Evolutionary conservation across 1,140 invertebrate genomes (phyloP).

Genomic region (Zelostemma sp.): DNA sequence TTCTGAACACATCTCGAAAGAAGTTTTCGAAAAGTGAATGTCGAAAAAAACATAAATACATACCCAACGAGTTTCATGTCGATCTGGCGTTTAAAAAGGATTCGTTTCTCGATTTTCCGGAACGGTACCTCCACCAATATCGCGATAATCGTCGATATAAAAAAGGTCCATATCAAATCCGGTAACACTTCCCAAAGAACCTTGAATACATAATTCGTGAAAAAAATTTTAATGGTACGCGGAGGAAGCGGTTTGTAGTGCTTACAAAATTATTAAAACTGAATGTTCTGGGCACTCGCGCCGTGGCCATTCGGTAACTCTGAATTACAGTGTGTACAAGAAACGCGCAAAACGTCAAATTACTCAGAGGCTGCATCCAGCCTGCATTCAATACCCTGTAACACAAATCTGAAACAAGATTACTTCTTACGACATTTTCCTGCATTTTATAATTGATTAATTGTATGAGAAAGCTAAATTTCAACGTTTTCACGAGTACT

Average conservation of each 20-base stretch:
- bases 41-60: not conserved
- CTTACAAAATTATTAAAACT: constrained; percentile 45
- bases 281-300: constrained; percentile 46
- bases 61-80: constrained; percentile 19
- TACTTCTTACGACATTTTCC: constrained; percentile 3
- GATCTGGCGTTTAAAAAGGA: constrained; percentile 39
- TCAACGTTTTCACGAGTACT: constrained; percentile 3
- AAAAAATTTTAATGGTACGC: constrained; percentile 13
- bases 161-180: constrained; percentile 49
- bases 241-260: constrained; percentile 22
- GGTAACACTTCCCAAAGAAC: constrained; percentile 49
- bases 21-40: too few species aligned
- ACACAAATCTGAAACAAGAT: constrained; percentile 46
- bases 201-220: constrained; percentile 15
- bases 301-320: constrained; percentile 44
- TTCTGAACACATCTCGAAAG: too few species aligned
- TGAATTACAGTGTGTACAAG: constrained; percentile 66
- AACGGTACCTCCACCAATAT: constrained; percentile 55
- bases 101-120: constrained; percentile 52
- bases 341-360: constrained; percentile 78
- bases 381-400: constrained; percentile 50
- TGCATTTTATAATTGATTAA: constrained; percentile 4
- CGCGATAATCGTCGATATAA: constrained; percentile 48
- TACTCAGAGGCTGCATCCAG: constrained; percentile 71
- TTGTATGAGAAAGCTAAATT: too few species aligned